phyloP scores from a whole-genome alignment of 2,797 vertebrate species.

The Kryptopterus vitreolus region DNA sequence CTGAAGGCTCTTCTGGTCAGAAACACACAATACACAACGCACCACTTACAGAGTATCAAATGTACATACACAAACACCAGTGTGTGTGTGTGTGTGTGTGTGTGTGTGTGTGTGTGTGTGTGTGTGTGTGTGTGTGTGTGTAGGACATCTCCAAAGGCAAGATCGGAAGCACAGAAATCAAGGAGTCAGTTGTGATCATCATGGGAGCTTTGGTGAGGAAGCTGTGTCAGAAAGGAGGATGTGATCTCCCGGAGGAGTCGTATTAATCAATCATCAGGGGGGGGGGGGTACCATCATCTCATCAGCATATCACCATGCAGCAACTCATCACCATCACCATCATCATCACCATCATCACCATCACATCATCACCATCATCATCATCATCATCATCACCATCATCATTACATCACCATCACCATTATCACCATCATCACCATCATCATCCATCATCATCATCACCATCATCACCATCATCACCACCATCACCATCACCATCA shows the following conservation, averaged over 20 bases:
- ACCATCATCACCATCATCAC: no score
- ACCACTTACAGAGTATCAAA: no score
- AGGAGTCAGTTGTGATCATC: constrained; percentile 89
- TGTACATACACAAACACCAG: background rate
- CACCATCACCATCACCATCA: no score
- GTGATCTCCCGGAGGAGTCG: constrained; percentile 85
- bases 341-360: no score
- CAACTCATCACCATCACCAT: no score
- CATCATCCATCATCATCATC: no score
- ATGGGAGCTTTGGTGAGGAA: constrained; percentile 89
- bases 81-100: constrained; percentile 7
- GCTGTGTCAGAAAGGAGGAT: constrained; percentile 84
- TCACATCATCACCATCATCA: no score
- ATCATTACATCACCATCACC: no score
- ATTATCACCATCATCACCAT: no score
- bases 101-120: background rate
- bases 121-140: constrained; percentile 1
- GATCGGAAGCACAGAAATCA: constrained; percentile 85
- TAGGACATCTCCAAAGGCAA: constrained; percentile 85
- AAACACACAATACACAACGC: constrained; percentile 29
- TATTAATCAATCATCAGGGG: background rate
- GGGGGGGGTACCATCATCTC: no score
- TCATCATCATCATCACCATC: no score
- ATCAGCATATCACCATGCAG: no score
- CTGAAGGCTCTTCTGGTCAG: constrained; percentile 87